Conservation (phyloP, 1,140 invertebrate genomes). For the Thalassaphorura encarpata region DNA sequence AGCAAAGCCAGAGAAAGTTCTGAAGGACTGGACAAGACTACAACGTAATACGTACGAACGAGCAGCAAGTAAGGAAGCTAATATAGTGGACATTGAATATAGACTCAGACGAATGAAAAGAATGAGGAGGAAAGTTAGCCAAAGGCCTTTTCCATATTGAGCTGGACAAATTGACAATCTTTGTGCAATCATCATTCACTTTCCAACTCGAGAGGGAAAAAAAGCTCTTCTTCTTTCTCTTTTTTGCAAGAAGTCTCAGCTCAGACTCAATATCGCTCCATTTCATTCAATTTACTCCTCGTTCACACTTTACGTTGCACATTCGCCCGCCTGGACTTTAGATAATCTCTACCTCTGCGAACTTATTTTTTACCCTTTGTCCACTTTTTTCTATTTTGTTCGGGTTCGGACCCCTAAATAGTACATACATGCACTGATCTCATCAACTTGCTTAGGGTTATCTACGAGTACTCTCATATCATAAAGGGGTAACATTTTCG, state of each 20-base stretch:
- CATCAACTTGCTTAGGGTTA: no score
- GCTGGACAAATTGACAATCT: slow-evolving; percentile 33
- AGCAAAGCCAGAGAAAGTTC: no score
- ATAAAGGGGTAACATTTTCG: no score
- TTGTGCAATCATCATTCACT: slow-evolving; percentile 32
- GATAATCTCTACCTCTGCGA: no score
- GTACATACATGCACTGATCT: no score
- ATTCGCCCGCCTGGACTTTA: no score
- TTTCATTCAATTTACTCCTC: slow-evolving; percentile 32
- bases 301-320: not conserved
- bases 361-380: no score
- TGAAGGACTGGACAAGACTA: not conserved
- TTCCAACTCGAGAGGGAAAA: not conserved
- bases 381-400: no score
- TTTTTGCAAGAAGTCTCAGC: not conserved
- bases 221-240: not conserved
- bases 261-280: slow-evolving; percentile 24
- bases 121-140: slow-evolving; percentile 14
- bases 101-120: slow-evolving; percentile 5
- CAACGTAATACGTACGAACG: not conserved
- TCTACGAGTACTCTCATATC: no score
- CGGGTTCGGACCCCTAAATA: no score
- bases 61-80: not conserved
- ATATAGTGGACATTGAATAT: not conserved
- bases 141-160: slow-evolving; percentile 33